Conservation (phyloP, 30 jellyfish, hydroid and myxozoan genomes). For the Calvadosia cruxmelitensis region DNA sequence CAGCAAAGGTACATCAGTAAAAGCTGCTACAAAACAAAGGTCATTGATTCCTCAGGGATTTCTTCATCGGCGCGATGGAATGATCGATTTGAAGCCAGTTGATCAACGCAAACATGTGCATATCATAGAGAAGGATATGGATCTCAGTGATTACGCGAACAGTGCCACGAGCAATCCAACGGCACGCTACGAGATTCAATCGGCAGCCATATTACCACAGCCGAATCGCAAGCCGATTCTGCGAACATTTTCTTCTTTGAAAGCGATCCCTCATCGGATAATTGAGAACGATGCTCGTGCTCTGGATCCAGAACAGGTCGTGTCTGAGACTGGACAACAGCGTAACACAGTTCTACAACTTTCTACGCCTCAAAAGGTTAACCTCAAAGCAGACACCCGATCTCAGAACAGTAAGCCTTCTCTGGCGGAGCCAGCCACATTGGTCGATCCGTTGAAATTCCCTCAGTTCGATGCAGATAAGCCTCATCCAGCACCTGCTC, state of each 20-base stretch:
- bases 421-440: no score
- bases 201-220: not conserved
- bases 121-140: not conserved
- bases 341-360: not conserved
- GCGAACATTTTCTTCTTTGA: not conserved
- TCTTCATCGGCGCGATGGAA: not conserved
- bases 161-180: not conserved
- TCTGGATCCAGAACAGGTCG: not conserved
- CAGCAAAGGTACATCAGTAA: not conserved
- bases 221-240: not conserved
- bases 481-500: not conserved
- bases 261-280: not conserved
- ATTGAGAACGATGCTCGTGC: not conserved
- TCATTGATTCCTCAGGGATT: not conserved
- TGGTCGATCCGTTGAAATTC: not conserved
- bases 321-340: not conserved
- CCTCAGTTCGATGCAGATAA: not conserved
- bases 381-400: not conserved
- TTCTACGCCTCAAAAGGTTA: not conserved
- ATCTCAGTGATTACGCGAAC: not conserved
- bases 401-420: not conserved
- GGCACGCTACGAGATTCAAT: not conserved
- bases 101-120: not conserved
- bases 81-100: not conserved
- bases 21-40: not conserved